These are phyloP conservation scores for Micromussa lordhowensis DNA, from an alignment of 92 coral and sea anemone species.

Conservation along the genomic window DNA sequence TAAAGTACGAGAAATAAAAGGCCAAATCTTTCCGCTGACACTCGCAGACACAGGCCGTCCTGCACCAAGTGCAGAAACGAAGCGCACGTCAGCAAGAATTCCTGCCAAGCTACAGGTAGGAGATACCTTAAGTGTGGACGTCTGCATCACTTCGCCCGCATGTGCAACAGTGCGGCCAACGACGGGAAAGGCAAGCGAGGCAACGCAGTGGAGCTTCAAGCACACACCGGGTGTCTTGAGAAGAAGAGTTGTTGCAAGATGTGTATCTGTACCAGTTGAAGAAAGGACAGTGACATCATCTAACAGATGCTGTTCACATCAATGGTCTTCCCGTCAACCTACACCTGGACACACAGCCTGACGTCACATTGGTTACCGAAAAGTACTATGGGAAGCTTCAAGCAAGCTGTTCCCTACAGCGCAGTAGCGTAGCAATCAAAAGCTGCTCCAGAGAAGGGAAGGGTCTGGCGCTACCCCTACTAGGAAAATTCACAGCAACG, in stretches of 20 bases:
- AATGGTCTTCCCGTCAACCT: not conserved
- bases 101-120: not conserved
- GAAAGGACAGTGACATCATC: not conserved
- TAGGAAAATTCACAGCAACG: conserved; percentile 29
- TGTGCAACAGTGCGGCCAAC: not conserved
- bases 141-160: not conserved
- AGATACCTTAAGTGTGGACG: not conserved
- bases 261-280: not conserved
- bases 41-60: no score
- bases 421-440: no score
- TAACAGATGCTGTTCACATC: not conserved
- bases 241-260: not conserved
- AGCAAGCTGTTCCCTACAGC: no score
- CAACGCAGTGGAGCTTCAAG: not conserved
- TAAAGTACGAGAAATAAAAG: no score
- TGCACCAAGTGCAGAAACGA: not conserved
- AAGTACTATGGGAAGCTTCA: no score
- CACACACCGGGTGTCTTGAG: not conserved
- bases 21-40: no score
- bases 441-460: conserved; percentile 49
- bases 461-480: conserved; percentile 26
- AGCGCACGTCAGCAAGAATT: not conserved
- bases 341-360: not conserved
- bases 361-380: not conserved
- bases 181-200: not conserved